These are phyloP conservation scores for Clostera curtula DNA, from an alignment of 2,888 invertebrate species.

Conservation along the genomic window DNA sequence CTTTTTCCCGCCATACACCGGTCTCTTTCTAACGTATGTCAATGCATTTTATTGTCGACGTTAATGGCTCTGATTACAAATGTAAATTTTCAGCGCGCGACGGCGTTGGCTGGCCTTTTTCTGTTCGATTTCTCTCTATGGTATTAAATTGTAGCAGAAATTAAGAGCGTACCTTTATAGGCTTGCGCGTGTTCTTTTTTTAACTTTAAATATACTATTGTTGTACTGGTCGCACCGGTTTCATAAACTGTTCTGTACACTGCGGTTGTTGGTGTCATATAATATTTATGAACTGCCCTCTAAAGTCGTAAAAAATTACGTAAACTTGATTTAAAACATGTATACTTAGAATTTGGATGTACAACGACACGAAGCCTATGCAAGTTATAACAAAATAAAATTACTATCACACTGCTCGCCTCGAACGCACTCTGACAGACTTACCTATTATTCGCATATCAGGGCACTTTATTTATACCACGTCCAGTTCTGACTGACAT, in stretches of 20 bases:
- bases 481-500: constrained; percentile 47
- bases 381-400: constrained; percentile 43
- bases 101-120: constrained; percentile 64
- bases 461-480: constrained; percentile 65
- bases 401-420: constrained; percentile 30
- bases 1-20: constrained; percentile 42
- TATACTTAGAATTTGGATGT: background rate
- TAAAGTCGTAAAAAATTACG: background rate
- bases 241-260: no score
- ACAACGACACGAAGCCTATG: constrained; percentile 21
- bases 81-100: constrained; percentile 71
- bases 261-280: no score
- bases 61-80: constrained; percentile 72
- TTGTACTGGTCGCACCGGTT: constrained; percentile 20
- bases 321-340: background rate
- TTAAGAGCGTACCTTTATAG: constrained; percentile 41
- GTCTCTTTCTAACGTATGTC: constrained; percentile 56
- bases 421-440: constrained; percentile 42
- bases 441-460: constrained; percentile 71
- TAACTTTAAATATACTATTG: constrained; percentile 25
- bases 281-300: no score
- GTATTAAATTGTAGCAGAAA: constrained; percentile 62
- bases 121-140: constrained; percentile 59
- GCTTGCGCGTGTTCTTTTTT: constrained; percentile 24
- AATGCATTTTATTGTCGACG: constrained; percentile 73